Evolutionary conservation across 1,140 invertebrate species (phyloP), one percentile per base, ranked within the genome.

Genomic region (Drosophila mauritiana): DNA sequence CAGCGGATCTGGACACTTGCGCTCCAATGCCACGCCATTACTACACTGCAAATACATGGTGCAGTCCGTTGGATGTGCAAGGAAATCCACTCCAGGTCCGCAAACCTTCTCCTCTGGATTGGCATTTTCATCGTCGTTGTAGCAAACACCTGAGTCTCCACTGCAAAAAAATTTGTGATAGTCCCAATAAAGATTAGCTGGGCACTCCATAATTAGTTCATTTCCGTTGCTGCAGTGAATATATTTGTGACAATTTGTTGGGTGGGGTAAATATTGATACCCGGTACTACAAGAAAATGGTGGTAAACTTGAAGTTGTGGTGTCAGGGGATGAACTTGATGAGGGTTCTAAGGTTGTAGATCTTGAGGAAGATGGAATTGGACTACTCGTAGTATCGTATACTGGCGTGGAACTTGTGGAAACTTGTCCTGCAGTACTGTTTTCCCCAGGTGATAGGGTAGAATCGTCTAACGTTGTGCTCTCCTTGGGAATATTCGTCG

Each of bases 171-270:
- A 3, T 1, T 57, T 59, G 11, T 31, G 22, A 36, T 75, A 75
- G 36, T 76, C 56, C 73, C 73, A 76, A 31, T 40, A 76, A 2
- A 42, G 31, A 34, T 20, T 36, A 31, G 22, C 10, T 20, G 42
- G 5, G 27, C 73, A 76, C 0, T 68, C 1, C 51, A 68, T 45
- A 12, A 10, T 20, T 8, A 34, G 36, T 31, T 59, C 73, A n/a
- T 15, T 4, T 17, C 55, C 62, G 20, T 80, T 57, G 45, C 51
- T 43, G 7, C 78, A 81, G 25, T 76, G 78, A n/a, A 76, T 62
- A 42, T 53, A 81, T 39, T 76, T 65, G 0, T 55, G 59, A 15
- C 78, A 81, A 49, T 81, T 62, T 0, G 53, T 39, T n/a, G 65
- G 73, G 52, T 78, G 34, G 2, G 78, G 69, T 11, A 79, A 31